Base-by-base conservation (phyloP, 2,113 vertebrate genomes). In the Heterocephalus glaber region DNA sequence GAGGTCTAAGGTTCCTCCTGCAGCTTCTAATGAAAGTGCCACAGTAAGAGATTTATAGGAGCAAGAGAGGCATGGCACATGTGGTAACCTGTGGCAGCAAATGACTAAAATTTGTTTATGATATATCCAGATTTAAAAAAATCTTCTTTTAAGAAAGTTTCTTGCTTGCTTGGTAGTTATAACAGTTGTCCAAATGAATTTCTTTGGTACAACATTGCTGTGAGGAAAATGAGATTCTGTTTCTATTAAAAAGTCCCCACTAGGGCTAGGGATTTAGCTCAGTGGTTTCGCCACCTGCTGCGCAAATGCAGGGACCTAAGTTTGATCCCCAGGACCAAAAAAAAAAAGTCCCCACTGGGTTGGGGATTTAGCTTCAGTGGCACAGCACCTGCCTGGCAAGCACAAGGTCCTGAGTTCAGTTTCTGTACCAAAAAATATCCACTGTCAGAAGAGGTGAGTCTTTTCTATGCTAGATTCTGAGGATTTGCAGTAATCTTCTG, bases 201-300 rank as follows among this genome's bases (percentile, higher is more conserved):
- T 89, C 63, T 56, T 80, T 60, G 56, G 28, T 61, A 95, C 10
- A 11, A 38, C 38, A 11, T 85, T 85, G 17, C 47, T 66, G 10
- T 54, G 90, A 47, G 44, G 81, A 95, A 85, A 88, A 47, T 38
- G 82, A 9, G 38, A 66, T 93, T 96, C 81, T 92, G 41, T 96
- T 97, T 91, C 79, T 82, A 17, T 5, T 58, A 49, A 52, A 58
- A 56, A 56, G n/a, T n/a, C n/a, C n/a, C n/a, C n/a, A n/a, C n/a
- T n/a, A n/a, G n/a, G n/a, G n/a, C n/a, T n/a, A n/a, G n/a, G n/a
- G n/a, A n/a, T n/a, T n/a, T n/a, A n/a, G n/a, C n/a, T n/a, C n/a
- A n/a, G n/a, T n/a, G n/a, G n/a, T n/a, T n/a, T n/a, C n/a, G n/a
- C n/a, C n/a, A n/a, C n/a, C n/a, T n/a, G n/a, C n/a, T n/a, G n/a